phyloP scores from a whole-genome alignment of 2,888 invertebrate genomes.

The Nysson spinosus region DNA sequence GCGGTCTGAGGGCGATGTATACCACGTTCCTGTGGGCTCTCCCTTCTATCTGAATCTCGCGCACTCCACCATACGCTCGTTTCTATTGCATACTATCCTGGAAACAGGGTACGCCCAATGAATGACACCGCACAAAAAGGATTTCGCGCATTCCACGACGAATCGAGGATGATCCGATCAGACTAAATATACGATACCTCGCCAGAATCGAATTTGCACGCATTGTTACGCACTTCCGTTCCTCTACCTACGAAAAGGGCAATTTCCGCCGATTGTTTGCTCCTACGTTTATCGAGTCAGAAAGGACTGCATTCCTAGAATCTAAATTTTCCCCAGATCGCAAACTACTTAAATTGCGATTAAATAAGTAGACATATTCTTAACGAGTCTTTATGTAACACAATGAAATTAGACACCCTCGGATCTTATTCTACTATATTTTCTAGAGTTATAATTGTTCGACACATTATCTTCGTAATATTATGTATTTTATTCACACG shows the following conservation, averaged over 20 bases:
- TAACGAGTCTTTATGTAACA: too few relatives aligned
- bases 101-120: slow-evolving; percentile 38
- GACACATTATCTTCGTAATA: too few relatives aligned
- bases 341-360: too few relatives aligned
- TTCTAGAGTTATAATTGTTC: too few relatives aligned
- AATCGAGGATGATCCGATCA: slow-evolving; percentile 53
- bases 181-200: slow-evolving; percentile 38
- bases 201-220: slow-evolving; percentile 50
- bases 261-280: slow-evolving; percentile 37
- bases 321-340: too few relatives aligned
- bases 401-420: too few relatives aligned
- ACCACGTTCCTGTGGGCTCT: neutral
- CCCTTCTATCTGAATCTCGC: slow-evolving; percentile 22
- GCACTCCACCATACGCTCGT: slow-evolving; percentile 22
- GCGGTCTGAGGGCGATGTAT: neutral
- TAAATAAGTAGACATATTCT: too few relatives aligned
- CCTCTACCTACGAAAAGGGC: slow-evolving; percentile 33
- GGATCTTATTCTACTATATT: too few relatives aligned
- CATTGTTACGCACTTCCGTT: slow-evolving; percentile 34
- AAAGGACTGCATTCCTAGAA: too few relatives aligned
- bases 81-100: slow-evolving; percentile 33
- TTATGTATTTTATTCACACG: too few relatives aligned
- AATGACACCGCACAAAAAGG: slow-evolving; percentile 46
- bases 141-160: slow-evolving; percentile 52
- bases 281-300: slow-evolving; percentile 28